phyloP scores from a whole-genome alignment of 2,888 invertebrate genomes.

The Spodoptera littoralis region DNA sequence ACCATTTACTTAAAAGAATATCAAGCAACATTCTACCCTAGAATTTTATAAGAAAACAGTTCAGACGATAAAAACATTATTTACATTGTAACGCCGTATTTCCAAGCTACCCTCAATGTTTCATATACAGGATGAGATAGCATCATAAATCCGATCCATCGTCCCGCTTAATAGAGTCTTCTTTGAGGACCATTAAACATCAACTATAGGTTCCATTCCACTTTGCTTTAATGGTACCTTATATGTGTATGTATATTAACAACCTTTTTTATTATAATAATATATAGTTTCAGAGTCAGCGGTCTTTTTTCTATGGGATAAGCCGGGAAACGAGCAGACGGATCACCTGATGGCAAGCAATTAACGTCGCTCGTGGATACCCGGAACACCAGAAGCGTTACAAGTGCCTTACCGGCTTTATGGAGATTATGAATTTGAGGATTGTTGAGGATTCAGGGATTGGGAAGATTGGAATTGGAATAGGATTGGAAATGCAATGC shows the following conservation, averaged over 20 bases:
- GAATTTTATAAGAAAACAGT: slow-evolving; percentile 13
- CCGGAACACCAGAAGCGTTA: too few relatives aligned
- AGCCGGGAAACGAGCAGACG: too few relatives aligned
- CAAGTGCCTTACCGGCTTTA: too few relatives aligned
- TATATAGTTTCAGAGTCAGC: slow-evolving; percentile 21
- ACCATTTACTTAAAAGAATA: slow-evolving; percentile 1
- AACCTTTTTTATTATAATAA: slow-evolving; percentile 38
- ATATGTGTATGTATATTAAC: slow-evolving; percentile 27
- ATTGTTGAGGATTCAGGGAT: too few relatives aligned
- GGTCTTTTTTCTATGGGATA: slow-evolving; percentile 1
- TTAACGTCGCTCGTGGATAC: too few relatives aligned
- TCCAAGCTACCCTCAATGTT: slow-evolving; percentile 57
- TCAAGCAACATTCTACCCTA: slow-evolving; percentile 32
- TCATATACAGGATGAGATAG: slow-evolving; percentile 68
- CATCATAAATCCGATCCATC: slow-evolving; percentile 72
- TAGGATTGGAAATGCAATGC: too few relatives aligned
- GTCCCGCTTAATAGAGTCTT: slow-evolving; percentile 77
- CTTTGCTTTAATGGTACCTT: slow-evolving; percentile 40
- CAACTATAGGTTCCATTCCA: slow-evolving; percentile 60
- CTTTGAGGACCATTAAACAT: slow-evolving; percentile 74
- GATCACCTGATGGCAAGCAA: too few relatives aligned
- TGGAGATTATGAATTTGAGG: too few relatives aligned
- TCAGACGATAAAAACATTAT: slow-evolving; percentile 42
- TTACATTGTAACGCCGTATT: slow-evolving; percentile 45
- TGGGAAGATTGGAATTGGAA: too few relatives aligned